Evolutionary conservation across 2,888 invertebrate species (phyloP), one percentile per base, ranked within the genome.

Genomic region (Drosophila borborema): DNA sequence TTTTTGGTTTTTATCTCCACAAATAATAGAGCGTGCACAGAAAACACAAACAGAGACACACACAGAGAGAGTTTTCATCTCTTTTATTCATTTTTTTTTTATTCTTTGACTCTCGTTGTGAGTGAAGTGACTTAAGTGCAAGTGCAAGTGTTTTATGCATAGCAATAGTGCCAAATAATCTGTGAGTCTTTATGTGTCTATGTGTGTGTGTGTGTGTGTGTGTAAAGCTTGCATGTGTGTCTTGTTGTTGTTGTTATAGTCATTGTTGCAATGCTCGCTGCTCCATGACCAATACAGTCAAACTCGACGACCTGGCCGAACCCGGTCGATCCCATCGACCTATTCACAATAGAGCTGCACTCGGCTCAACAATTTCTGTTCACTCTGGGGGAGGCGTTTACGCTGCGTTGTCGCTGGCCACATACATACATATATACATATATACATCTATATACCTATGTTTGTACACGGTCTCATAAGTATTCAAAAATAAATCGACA

Each of bases 401-500:
- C 75, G 34, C 51, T 59, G 48, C 70, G 45, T 66, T 55, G 64
- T 64, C 56, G 51, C 43, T 64, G 38, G 2, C 38, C 7, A 0
- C 38, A 40, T 7, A 40, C 6, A 40, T 16, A 38, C 5, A 12
- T 9, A 5, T 16, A 41, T 3, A 40, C 8, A 40, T 6, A 70
- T 31, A 23, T 10, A 34, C 14, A n/a, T 18, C 6, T 31, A 23
- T 31, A 31, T 16, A 10, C 6, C 12, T 8, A n/a, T 7, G 1
- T 12, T 14, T 46, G 45, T 16, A 34, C 23, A 12, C 16, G 8
- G 10, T 4, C 36, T 23, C 34, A 45, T 53, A 58, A 49, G 54
- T 40, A 58, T 58, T 72, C 72, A 59, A 71, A 63, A 77, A 77
- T 71, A 77, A 74, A 74, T 60, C 77, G 77, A 71, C 72, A 74